Percentiles rank a stretch among this genome's conserved stretches.
Evolutionary conservation across 1,140 invertebrate genomes (phyloP).

Genomic region (Metaphire vulgaris): DNA sequence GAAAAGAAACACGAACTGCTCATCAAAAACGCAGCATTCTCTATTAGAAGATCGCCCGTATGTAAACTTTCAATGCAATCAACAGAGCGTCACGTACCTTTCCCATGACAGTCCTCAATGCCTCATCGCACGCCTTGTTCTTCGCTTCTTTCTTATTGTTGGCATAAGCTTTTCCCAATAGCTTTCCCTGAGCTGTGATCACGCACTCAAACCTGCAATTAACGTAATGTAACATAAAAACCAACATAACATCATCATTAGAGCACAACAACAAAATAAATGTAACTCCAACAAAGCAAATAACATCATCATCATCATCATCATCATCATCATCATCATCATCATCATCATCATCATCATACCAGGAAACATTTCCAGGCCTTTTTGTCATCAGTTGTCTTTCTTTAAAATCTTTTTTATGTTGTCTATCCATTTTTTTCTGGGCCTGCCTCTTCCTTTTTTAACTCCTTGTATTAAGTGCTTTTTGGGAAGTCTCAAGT

Average conservation of each 20-base stretch:
- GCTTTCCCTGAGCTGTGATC: slow-evolving; percentile 19
- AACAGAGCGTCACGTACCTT: too few species aligned
- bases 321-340: neutral
- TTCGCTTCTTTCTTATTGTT: slow-evolving; percentile 31
- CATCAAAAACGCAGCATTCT: too few species aligned
- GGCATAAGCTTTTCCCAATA: slow-evolving; percentile 22
- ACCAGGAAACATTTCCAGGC: too few species aligned
- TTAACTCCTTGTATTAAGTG: neutral
- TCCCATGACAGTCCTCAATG: slow-evolving; percentile 15
- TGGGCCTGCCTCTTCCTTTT: too few species aligned
- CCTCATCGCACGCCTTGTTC: slow-evolving; percentile 18
- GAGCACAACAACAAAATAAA: neutral
- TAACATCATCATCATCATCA: neutral
- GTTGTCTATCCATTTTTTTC: too few species aligned
- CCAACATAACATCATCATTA: neutral
- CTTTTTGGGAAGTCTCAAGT: neutral
- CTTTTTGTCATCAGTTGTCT: too few species aligned
- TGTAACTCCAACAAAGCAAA: neutral
- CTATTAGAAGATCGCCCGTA: too few species aligned
- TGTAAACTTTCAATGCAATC: too few species aligned
- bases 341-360: neutral
- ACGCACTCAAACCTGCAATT: slow-evolving; percentile 24
- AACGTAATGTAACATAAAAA: neutral
- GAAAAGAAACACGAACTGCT: too few species aligned
- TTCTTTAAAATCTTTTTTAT: too few species aligned